Base-by-base conservation (phyloP, 2,797 vertebrate species). In the Pristis pectinata region DNA sequence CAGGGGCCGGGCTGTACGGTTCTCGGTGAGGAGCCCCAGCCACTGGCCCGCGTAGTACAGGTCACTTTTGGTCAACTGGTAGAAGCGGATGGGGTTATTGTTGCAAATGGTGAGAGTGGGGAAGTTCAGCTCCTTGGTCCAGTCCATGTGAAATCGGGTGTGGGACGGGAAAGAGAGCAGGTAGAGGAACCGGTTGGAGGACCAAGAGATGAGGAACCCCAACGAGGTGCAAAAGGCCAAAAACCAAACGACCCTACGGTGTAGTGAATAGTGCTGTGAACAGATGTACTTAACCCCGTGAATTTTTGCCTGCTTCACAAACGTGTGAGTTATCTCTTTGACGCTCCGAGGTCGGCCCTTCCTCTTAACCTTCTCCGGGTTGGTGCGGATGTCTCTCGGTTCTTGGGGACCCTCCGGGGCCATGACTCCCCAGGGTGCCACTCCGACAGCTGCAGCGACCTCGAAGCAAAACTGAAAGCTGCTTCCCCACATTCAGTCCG, bases 51-150 rank as follows among this genome's bases (percentile, higher is more conserved):
- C 98, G 61, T 99, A 99, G 96, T 99, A 99, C 85, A 99, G 96
- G 96, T 99, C 99, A 67, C 98, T 99, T 97, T 99, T 99, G 97
- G 98, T 99, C 95, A 99, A 98, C 95, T 98, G 98, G 95, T 98
- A 98, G 95, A 99, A 98, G 95, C 99, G 98, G 77, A 99, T 97
- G 0, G 98, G 98, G 97, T 99, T 99, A 97, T 99, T 99, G 98
- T 99, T 99, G 97, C 99, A 99, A 96, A 99, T 97, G n/a, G 99
- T 99, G 96, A 99, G 97, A 1, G 98, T 97, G 53, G 99, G 99
- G 96, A 99, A 99, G 95, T 98, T 96, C 95, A 99, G 97, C 97
- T 99, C 98, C 95, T 98, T 98, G 96, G 98, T 98, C 98, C 98
- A 99, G 97, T 99, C 98, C 1, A 98, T 98, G 96, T 99, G 98